Evolutionary conservation across 2,888 invertebrate genomes (phyloP).

Genomic region (Alloplasta piceator): DNA sequence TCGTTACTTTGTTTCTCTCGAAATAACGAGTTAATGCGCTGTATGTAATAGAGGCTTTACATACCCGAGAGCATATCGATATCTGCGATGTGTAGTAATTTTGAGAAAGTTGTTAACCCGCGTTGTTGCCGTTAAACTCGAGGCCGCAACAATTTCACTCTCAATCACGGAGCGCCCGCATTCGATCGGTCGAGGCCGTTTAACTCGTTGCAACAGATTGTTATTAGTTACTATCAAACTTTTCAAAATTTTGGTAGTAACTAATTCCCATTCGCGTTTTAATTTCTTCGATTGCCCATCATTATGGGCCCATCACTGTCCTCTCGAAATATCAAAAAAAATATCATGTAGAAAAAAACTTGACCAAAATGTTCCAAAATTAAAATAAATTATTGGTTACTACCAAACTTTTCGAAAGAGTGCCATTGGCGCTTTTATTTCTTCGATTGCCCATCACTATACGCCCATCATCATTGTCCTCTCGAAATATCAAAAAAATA

Average conservation of each 20-base stretch:
- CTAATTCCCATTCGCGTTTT: neutral
- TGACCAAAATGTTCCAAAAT: too few relatives aligned
- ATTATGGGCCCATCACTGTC: too few relatives aligned
- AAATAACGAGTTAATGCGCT: constrained; percentile 8
- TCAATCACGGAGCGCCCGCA: constrained; percentile 35
- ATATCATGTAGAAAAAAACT: too few relatives aligned
- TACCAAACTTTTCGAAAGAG: too few relatives aligned
- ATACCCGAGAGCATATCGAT: constrained; percentile 35
- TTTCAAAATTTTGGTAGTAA: too few relatives aligned
- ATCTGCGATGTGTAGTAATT: constrained; percentile 44
- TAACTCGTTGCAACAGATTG: constrained; percentile 58
- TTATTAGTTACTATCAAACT: constrained; percentile 35
- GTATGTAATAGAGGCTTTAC: neutral
- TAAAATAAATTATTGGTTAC: too few relatives aligned
- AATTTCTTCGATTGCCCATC: neutral
- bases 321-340: too few relatives aligned
- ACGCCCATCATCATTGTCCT: too few relatives aligned
- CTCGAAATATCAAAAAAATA: too few relatives aligned
- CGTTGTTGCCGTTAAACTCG: constrained; percentile 35
- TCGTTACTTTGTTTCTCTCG: constrained; percentile 13
- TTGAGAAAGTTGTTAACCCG: constrained; percentile 57
- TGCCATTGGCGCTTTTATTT: too few relatives aligned
- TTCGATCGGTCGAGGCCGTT: constrained; percentile 53
- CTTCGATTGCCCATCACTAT: too few relatives aligned
- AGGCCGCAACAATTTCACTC: constrained; percentile 58